Conservation (phyloP, 37 sponge, comb jelly and placozoan species). For the Agelas oroides region DNA sequence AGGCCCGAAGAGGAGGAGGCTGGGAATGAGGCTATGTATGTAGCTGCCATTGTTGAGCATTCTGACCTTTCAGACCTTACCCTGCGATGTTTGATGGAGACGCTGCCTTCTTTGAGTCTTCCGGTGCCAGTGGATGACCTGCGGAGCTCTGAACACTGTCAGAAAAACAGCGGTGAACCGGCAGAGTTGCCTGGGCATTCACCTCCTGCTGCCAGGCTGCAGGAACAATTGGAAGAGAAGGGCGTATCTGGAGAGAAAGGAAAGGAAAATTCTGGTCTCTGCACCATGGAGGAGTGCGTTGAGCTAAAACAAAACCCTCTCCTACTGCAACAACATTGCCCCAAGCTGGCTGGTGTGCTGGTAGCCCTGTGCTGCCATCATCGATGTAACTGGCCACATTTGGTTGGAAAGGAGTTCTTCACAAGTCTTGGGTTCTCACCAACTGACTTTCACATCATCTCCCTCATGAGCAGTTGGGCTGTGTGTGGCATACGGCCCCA, state of each 20-base stretch:
- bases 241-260: not conserved
- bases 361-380: constrained; percentile 95
- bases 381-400: constrained; percentile 76
- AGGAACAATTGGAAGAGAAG: not conserved
- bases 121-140: too few species aligned
- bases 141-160: not conserved
- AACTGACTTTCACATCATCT: constrained; percentile 75
- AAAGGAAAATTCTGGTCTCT: not conserved
- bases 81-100: constrained; percentile 42
- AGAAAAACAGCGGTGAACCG: too few species aligned
- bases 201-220: not conserved
- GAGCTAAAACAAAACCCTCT: not conserved
- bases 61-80: constrained; percentile 39
- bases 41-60: too few species aligned
- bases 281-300: too few species aligned
- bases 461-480: constrained; percentile 90
- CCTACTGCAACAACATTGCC: too few species aligned
- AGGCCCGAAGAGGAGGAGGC: too few species aligned
- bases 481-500: constrained; percentile 77
- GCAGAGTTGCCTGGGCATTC: too few species aligned
- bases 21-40: too few species aligned
- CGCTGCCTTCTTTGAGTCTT: not conserved
- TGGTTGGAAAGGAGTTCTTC: constrained; percentile 71
- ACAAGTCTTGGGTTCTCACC: constrained; percentile 64
- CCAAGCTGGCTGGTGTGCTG: constrained; percentile 50